phyloP scores from a whole-genome alignment of 2,888 invertebrate species.

The Listrodromus nycthemerus region DNA sequence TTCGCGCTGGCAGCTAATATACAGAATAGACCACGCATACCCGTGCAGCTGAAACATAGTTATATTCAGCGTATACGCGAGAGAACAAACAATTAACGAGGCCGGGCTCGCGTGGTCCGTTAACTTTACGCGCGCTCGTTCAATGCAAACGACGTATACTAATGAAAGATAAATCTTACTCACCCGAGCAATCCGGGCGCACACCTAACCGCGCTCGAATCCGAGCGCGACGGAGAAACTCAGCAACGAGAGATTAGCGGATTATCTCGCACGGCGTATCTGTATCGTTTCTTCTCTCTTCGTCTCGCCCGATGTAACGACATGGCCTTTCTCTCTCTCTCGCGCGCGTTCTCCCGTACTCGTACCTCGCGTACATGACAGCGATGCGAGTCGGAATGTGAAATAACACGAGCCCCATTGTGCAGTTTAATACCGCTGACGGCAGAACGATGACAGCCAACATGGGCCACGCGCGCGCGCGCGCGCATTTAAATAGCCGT shows the following conservation, averaged over 20 bases:
- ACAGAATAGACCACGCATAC: conserved; percentile 17
- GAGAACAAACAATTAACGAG: conserved; percentile 80
- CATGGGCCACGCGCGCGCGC: conserved; percentile 59
- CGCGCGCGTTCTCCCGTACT: not conserved
- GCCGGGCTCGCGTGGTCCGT: conserved; percentile 69
- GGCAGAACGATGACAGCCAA: conserved; percentile 61
- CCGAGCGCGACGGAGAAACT: not conserved
- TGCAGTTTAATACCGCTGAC: conserved; percentile 1
- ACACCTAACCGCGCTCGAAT: not conserved
- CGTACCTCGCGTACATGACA: conserved; percentile 44
- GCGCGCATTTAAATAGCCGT: conserved; percentile 24
- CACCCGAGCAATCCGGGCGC: conserved; percentile 50
- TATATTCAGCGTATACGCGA: conserved; percentile 26
- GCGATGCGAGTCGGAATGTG: conserved; percentile 61
- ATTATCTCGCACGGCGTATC: conserved; percentile 54
- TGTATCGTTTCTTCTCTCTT: conserved; percentile 32
- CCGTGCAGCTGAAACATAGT: not conserved
- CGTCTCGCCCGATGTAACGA: conserved; percentile 3
- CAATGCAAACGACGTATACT: conserved; percentile 78
- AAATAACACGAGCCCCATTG: conserved; percentile 37
- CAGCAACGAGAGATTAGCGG: conserved; percentile 62
- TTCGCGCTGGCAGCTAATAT: conserved; percentile 34
- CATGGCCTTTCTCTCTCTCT: conserved; percentile 31
- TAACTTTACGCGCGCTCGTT: conserved; percentile 76
- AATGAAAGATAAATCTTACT: conserved; percentile 80